Percentiles rank a stretch among this genome's conserved stretches.
Evolutionary conservation across 30 jellyfish, hydroid and myxozoan genomes (phyloP).

Genomic region (Cassiopea andromeda): DNA sequence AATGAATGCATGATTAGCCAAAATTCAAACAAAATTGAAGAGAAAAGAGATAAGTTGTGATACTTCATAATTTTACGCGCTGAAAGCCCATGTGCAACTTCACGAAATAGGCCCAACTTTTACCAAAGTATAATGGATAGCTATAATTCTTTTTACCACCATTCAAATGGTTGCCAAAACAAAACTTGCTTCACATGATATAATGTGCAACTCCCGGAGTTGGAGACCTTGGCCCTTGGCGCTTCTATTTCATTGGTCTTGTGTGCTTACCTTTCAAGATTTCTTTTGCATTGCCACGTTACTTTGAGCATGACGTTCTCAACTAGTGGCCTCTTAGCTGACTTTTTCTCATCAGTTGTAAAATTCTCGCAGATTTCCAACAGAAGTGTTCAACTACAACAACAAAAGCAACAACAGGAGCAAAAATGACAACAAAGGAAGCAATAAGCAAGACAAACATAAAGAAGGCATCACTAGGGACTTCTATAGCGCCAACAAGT

Average conservation of each 20-base stretch:
- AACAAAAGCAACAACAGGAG: constrained; percentile 1
- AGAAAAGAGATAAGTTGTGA: too few species aligned
- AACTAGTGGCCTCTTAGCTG: neutral
- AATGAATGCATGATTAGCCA: too few species aligned
- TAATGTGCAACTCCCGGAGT: neutral
- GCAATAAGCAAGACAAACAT: neutral
- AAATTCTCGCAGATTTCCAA: neutral
- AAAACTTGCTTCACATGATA: too few species aligned
- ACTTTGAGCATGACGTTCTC: neutral
- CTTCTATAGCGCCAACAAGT: neutral
- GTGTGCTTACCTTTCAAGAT: neutral
- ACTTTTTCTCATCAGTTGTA: neutral
- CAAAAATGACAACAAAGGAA: neutral
- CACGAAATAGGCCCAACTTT: too few species aligned
- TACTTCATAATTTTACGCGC: too few species aligned
- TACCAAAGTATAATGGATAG: too few species aligned
- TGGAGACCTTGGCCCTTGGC: neutral
- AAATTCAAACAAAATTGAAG: too few species aligned
- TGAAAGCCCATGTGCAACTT: too few species aligned
- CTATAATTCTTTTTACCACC: too few species aligned
- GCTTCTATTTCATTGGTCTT: too few species aligned
- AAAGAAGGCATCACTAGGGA: too few species aligned
- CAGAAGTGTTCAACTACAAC: constrained; percentile 17
- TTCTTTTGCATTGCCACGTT: neutral
- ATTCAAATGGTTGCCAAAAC: too few species aligned